phyloP scores from a whole-genome alignment of 1,140 invertebrate genomes.

The Cylas formicarius region DNA sequence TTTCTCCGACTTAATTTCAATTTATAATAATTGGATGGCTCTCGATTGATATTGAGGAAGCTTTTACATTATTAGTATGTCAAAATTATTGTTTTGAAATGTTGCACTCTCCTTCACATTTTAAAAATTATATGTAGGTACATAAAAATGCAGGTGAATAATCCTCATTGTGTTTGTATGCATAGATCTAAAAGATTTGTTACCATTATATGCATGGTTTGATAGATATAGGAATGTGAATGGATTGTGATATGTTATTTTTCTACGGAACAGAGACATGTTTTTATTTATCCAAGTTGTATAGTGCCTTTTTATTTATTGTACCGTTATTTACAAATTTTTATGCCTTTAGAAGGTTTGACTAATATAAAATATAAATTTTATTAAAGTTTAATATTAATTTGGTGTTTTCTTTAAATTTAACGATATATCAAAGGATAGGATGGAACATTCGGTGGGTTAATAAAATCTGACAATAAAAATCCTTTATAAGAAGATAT shows the following conservation, averaged over 20 bases:
- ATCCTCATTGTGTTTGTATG: neutral
- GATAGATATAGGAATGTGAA: slow-evolving; percentile 24
- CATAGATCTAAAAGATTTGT: slow-evolving; percentile 1
- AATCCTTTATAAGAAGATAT: too few relatives aligned
- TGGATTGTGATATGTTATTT: slow-evolving; percentile 36
- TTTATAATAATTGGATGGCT: too few relatives aligned
- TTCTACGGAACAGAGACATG: slow-evolving; percentile 29
- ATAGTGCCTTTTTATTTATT: slow-evolving; percentile 39
- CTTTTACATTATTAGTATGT: too few relatives aligned
- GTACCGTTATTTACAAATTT: slow-evolving; percentile 19
- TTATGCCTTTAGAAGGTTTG: slow-evolving; percentile 29
- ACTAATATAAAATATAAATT: slow-evolving; percentile 28
- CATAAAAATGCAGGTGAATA: neutral
- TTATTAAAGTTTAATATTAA: slow-evolving; percentile 27
- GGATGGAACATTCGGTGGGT: too few relatives aligned
- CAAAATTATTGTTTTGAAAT: slow-evolving; percentile 4
- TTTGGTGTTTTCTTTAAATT: neutral
- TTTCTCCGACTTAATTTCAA: too few relatives aligned
- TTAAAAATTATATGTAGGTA: neutral
- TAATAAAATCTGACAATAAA: too few relatives aligned
- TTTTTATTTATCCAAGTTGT: slow-evolving; percentile 32
- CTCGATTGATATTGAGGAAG: too few relatives aligned
- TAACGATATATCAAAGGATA: too few relatives aligned
- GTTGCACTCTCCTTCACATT: slow-evolving; percentile 1
- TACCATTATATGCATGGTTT: slow-evolving; percentile 6